These are phyloP conservation scores for Ethmia dodecea DNA, from an alignment of 2,888 invertebrate species.

Conservation along the genomic window DNA sequence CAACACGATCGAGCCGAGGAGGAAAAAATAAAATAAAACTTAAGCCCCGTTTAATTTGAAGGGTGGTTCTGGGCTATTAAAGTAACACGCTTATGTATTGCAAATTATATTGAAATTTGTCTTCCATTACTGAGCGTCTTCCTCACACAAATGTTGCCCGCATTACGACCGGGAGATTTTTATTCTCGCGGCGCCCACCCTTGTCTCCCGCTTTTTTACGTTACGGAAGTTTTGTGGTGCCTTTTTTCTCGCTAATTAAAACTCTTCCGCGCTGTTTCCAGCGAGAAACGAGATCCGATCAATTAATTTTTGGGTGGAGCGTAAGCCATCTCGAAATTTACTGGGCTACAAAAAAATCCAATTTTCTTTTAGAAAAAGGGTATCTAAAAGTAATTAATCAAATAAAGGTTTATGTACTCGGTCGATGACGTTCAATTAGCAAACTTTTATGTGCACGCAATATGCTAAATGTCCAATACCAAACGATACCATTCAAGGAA, in stretches of 20 bases:
- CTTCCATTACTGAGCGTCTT: constrained; percentile 77
- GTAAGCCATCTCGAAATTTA: constrained; percentile 71
- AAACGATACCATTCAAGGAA: too few relatives aligned
- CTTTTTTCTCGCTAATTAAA: constrained; percentile 76
- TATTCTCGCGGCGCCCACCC: constrained; percentile 72
- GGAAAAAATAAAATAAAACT: constrained; percentile 77
- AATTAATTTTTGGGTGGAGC: constrained; percentile 73
- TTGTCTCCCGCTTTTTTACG: constrained; percentile 74
- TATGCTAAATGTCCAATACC: too few relatives aligned
- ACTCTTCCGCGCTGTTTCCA: constrained; percentile 77
- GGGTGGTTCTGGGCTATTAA: constrained; percentile 79
- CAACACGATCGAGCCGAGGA: constrained; percentile 58
- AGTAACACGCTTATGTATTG: constrained; percentile 79
- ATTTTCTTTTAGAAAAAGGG: constrained; percentile 50
- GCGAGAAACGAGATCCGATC: constrained; percentile 73
- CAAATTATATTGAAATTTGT: constrained; percentile 79
- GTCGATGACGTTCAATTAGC: constrained; percentile 23
- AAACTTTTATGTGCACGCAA: constrained; percentile 23
- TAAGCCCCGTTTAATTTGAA: constrained; percentile 79
- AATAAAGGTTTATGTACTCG: constrained; percentile 35
- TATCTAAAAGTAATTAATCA: constrained; percentile 66
- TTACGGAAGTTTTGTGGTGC: constrained; percentile 71
- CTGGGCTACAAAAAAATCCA: constrained; percentile 61
- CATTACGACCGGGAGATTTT: constrained; percentile 74
- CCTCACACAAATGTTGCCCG: constrained; percentile 78